phyloP scores from a whole-genome alignment of 2,888 invertebrate genomes.

The Dolichopus griseipennis region DNA sequence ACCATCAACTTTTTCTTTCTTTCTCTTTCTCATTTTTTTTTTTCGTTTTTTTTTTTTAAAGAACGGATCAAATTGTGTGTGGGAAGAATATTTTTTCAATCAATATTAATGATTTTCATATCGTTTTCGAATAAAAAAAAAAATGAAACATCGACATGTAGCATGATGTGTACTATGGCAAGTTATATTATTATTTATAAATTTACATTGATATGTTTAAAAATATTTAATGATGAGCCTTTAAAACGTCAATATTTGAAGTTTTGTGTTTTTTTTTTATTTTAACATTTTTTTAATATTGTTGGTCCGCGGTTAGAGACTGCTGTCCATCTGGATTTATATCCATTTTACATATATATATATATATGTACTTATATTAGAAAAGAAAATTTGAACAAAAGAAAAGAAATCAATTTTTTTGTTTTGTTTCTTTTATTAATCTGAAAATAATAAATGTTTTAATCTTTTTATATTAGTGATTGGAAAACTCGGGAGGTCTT shows the following conservation, averaged over 20 bases:
- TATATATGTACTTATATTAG: no score
- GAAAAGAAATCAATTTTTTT: background rate
- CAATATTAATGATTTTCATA: conserved; percentile 5
- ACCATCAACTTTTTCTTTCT: background rate
- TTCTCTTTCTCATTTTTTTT: no score
- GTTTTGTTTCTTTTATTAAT: no score
- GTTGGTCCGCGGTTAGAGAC: no score
- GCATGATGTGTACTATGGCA: no score
- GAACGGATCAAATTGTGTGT: background rate
- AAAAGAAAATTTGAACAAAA: background rate
- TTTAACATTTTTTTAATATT: no score
- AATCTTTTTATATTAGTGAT: background rate
- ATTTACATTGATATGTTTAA: no score
- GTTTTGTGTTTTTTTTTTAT: no score
- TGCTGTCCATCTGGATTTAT: no score
- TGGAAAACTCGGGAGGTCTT: conserved; percentile 1
- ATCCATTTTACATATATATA: no score
- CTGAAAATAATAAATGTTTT: background rate
- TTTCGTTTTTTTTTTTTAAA: background rate
- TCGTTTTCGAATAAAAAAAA: background rate
- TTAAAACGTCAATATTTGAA: background rate
- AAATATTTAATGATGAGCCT: background rate
- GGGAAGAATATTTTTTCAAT: background rate
- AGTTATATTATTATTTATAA: no score
- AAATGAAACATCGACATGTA: no score